Percentiles rank a stretch among this genome's conserved stretches.
Conservation (phyloP, 1,140 invertebrate species). For the Scaptomyza graminum region DNA sequence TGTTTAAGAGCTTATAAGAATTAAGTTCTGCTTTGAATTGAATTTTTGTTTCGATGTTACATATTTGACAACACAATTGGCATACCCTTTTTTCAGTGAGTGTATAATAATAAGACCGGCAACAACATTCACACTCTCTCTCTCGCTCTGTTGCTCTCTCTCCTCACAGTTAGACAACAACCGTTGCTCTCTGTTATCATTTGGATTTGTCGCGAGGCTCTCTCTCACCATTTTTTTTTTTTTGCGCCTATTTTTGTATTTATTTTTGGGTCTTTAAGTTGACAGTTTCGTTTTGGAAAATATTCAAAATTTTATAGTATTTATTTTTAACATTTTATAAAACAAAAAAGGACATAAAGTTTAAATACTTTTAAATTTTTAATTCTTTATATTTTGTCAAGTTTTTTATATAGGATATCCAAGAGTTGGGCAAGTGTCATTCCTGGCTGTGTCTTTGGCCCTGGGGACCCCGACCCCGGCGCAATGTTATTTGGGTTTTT, state of each 20-base stretch:
- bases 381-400: too few species aligned
- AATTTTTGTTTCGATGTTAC: too few species aligned
- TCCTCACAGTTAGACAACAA: not conserved
- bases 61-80: not conserved
- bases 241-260: not conserved
- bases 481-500: conserved; percentile 49
- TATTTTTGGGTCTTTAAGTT: conserved; percentile 1
- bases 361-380: too few species aligned
- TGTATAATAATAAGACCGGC: conserved; percentile 16
- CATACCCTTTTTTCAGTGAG: not conserved
- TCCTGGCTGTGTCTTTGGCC: conserved; percentile 21
- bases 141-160: not conserved
- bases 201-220: not conserved
- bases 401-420: conserved; percentile 18
- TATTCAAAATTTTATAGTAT: conserved; percentile 16
- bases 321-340: not conserved
- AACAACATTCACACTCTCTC: conserved; percentile 16
- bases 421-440: not conserved
- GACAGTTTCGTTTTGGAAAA: not conserved
- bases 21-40: too few species aligned
- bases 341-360: too few species aligned
- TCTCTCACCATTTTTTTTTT: not conserved
- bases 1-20: too few species aligned
- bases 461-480: conserved; percentile 51
- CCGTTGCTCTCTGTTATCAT: conserved; percentile 25